phyloP scores from a whole-genome alignment of 1,140 invertebrate genomes.

The Episyrphus balteatus region DNA sequence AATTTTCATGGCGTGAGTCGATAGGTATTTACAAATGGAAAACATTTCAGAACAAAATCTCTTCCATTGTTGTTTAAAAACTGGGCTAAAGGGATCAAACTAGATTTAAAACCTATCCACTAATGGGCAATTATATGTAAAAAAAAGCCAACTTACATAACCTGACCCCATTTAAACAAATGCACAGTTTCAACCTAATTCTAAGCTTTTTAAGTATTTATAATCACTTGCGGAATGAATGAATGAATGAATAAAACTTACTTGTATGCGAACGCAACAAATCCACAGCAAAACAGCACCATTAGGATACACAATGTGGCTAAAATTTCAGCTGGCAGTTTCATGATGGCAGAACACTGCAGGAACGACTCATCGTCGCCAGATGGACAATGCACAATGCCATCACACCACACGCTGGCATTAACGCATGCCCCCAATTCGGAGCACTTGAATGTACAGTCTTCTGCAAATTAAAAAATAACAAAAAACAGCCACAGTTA shows the following conservation, averaged over 20 bases:
- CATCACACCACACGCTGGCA: slow-evolving; percentile 79
- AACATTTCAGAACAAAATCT: no score
- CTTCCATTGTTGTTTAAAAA: no score
- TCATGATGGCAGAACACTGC: slow-evolving; percentile 63
- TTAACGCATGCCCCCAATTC: slow-evolving; percentile 82
- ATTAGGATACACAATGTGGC: slow-evolving; percentile 40
- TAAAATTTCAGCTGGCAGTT: slow-evolving; percentile 60
- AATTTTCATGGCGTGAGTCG: no score
- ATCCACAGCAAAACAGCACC: slow-evolving; percentile 32
- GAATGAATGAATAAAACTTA: slow-evolving; percentile 8
- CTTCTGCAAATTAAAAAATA: slow-evolving; percentile 34
- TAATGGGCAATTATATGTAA: no score
- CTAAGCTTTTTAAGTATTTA: neutral
- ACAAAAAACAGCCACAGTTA: neutral
- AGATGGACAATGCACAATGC: slow-evolving; percentile 70
- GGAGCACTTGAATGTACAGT: slow-evolving; percentile 70
- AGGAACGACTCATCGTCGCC: slow-evolving; percentile 74
- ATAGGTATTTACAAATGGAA: no score
- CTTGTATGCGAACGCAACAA: slow-evolving; percentile 34
- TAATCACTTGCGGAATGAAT: neutral
- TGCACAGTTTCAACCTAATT: no score
- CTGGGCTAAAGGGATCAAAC: no score
- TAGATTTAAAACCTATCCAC: no score
- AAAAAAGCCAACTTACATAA: no score
- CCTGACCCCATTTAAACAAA: no score